Conservation (phyloP, 92 coral and sea anemone species). For the Palythoa heliodiscus region DNA sequence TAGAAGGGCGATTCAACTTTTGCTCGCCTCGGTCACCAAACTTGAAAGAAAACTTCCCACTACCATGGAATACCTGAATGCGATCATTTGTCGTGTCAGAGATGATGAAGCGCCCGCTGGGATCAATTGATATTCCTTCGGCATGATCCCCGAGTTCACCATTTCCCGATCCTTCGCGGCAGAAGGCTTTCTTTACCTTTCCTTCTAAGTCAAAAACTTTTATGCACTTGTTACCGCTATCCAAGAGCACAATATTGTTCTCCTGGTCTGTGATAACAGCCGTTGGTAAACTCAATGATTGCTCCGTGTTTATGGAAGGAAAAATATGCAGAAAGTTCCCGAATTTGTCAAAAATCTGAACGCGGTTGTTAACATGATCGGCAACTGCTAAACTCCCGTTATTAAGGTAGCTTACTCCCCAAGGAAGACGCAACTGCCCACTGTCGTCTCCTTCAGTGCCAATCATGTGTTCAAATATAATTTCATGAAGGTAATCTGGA, state of each 20-base stretch:
- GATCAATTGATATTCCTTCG: constrained; percentile 68
- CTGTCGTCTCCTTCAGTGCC: constrained; percentile 40
- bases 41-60: constrained; percentile 52
- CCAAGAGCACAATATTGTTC: constrained; percentile 54
- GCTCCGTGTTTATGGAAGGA: constrained; percentile 8
- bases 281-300: constrained; percentile 53
- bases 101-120: constrained; percentile 59
- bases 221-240: constrained; percentile 47
- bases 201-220: constrained; percentile 52
- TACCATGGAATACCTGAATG: constrained; percentile 52
- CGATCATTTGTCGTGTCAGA: constrained; percentile 60
- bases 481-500: constrained; percentile 43
- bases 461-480: constrained; percentile 19
- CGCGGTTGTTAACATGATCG: constrained; percentile 65
- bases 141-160: constrained; percentile 60
- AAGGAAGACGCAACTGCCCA: constrained; percentile 58
- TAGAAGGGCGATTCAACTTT: constrained; percentile 56
- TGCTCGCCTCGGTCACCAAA: constrained; percentile 58
- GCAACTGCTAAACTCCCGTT: constrained; percentile 59
- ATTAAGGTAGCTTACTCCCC: constrained; percentile 63
- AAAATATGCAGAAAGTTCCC: constrained; percentile 16
- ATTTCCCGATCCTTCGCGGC: constrained; percentile 22
- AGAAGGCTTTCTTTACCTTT: constrained; percentile 40
- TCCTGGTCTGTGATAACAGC: constrained; percentile 52
- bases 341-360: constrained; percentile 44